A percentile compares a stretch with the other conserved stretches of the same genome.
These are phyloP conservation scores for Eulemur albifrons DNA, from an alignment of 2,797 vertebrate genomes.

Conservation along the genomic window DNA sequence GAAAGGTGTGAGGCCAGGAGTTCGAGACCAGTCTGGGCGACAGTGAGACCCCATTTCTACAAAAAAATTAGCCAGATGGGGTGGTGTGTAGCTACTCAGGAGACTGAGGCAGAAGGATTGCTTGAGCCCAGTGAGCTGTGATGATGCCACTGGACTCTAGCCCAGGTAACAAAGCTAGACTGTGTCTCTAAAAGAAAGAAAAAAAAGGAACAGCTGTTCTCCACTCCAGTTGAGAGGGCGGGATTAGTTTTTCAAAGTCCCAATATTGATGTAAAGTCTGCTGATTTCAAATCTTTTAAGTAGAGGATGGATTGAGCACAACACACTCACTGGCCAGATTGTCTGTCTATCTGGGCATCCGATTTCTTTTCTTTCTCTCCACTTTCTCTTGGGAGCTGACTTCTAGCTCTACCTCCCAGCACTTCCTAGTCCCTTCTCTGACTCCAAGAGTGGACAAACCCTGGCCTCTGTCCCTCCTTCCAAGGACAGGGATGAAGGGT, in stretches of 20 bases:
- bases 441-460: neutral
- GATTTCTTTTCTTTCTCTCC: neutral
- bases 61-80: neutral
- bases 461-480: neutral
- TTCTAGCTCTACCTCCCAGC: neutral
- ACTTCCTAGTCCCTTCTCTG: neutral
- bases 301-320: too few species aligned
- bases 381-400: neutral
- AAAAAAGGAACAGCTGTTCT: neutral
- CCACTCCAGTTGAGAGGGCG: neutral
- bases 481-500: neutral
- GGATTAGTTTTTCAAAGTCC: neutral
- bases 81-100: neutral
- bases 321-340: too few species aligned
- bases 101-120: neutral
- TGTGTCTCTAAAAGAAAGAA: neutral
- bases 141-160: neutral
- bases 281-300: neutral
- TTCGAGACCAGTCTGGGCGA: neutral
- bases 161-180: too few species aligned
- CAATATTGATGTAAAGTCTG: rapidly evolving
- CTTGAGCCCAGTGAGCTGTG: neutral
- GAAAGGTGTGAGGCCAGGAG: neutral
- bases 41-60: neutral
- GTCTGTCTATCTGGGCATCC: neutral